These are phyloP conservation scores for Semicossyphus pulcher DNA, from an alignment of 2,113 vertebrate genomes.

Conservation along the genomic window DNA sequence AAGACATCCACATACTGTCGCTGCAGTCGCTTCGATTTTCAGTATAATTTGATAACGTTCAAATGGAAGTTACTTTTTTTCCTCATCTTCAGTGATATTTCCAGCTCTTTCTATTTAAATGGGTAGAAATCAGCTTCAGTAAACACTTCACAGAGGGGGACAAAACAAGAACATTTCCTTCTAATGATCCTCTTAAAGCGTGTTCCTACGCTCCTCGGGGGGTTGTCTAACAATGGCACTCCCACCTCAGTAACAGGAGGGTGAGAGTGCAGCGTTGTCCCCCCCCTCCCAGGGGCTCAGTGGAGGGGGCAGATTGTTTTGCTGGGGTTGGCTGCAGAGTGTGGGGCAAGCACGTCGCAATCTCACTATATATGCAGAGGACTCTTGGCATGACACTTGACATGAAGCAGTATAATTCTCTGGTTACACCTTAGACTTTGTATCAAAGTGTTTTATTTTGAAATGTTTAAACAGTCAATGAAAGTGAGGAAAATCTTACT, in stretches of 20 bases:
- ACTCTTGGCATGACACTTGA: not conserved
- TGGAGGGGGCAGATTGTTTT: slow-evolving; percentile 24
- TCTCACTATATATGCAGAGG: slow-evolving; percentile 7
- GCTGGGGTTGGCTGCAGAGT: not conserved
- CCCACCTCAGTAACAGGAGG: slow-evolving; percentile 42
- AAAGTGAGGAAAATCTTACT: not conserved
- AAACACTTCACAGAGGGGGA: slow-evolving; percentile 12
- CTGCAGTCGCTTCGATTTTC: not conserved
- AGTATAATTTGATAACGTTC: slow-evolving; percentile 12
- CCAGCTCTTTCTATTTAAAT: not conserved
- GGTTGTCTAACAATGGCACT: slow-evolving; percentile 53
- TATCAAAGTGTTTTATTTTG: not conserved
- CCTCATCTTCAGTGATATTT: not conserved
- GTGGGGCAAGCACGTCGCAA: not conserved
- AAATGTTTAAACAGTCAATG: not conserved
- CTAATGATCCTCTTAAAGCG: slow-evolving; percentile 23
- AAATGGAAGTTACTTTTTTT: not conserved
- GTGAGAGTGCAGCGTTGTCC: not conserved
- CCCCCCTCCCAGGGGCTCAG: slow-evolving; percentile 18
- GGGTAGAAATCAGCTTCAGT: slow-evolving; percentile 16
- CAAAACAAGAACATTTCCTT: not conserved
- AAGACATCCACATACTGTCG: not conserved
- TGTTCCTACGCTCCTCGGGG: slow-evolving; percentile 25
- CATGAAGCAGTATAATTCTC: not conserved
- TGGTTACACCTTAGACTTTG: not conserved